These are phyloP conservation scores for Drepanosiphum platanoidis DNA, from an alignment of 2,888 invertebrate genomes.

Conservation along the genomic window DNA sequence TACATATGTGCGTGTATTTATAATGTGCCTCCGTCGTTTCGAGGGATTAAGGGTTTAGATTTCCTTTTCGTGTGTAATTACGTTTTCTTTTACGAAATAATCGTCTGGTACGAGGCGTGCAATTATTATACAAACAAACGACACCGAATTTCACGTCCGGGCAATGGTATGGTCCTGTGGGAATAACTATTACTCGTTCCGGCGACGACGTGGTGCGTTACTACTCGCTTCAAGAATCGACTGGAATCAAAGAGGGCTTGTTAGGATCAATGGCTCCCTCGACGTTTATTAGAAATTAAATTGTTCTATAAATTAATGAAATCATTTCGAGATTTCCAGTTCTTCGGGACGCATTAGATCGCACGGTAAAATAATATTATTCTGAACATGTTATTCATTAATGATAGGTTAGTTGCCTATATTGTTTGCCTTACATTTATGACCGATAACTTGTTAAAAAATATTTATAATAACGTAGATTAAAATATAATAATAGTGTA, in stretches of 20 bases:
- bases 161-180: not conserved
- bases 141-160: not conserved
- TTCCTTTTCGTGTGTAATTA: not conserved
- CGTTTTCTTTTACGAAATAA: not conserved
- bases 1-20: not conserved
- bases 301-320: too few species aligned
- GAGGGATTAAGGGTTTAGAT: not conserved
- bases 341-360: not conserved
- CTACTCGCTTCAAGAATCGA: too few species aligned
- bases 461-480: too few species aligned
- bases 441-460: too few species aligned
- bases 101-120: not conserved
- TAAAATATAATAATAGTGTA: too few species aligned
- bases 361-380: too few species aligned
- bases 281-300: not conserved
- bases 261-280: not conserved
- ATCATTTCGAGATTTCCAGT: too few species aligned
- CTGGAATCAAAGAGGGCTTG: not conserved
- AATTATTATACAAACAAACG: not conserved
- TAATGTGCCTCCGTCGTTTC: not conserved
- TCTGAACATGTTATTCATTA: too few species aligned
- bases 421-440: not conserved
- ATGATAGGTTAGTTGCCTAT: conserved; percentile 10
- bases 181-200: not conserved
- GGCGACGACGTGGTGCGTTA: not conserved